A percentile compares a stretch with the other conserved stretches of the same genome.
Conservation (phyloP, 1,140 invertebrate genomes). For the Ostrea edulis region DNA sequence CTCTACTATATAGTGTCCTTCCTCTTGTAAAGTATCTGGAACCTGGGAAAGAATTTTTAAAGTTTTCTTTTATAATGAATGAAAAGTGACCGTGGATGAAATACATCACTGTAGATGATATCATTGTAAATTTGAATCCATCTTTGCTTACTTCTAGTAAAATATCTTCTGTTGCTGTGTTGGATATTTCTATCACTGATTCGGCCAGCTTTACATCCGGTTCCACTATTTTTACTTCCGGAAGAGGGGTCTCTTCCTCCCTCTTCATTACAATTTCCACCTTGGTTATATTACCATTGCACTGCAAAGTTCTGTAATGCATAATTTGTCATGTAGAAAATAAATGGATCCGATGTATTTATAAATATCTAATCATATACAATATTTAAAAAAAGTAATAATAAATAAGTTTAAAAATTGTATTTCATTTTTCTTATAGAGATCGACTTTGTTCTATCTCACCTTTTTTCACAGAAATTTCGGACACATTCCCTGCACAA, state of each 20-base stretch:
- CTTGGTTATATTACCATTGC: neutral
- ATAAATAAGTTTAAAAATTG: neutral
- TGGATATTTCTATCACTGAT: conserved; percentile 15
- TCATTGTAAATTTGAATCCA: neutral
- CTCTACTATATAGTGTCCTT: neutral
- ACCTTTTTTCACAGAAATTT: conserved; percentile 18
- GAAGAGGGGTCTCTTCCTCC: conserved; percentile 12
- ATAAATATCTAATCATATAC: neutral
- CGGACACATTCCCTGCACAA: conserved; percentile 24
- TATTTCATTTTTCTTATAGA: neutral
- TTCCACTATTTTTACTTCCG: conserved; percentile 18
- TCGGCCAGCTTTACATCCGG: conserved; percentile 27
- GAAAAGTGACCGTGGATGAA: neutral
- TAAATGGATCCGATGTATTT: neutral
- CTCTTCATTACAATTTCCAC: neutral
- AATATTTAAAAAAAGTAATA: neutral
- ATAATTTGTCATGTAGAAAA: neutral
- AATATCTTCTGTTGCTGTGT: neutral
- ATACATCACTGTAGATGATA: neutral
- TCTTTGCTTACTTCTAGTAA: neutral
- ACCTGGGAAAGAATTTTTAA: neutral
- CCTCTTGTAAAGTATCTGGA: neutral
- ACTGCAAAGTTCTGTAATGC: neutral
- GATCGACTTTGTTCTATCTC: neutral
- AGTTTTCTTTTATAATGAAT: neutral